Percentiles rank a stretch among this genome's conserved stretches.
phyloP scores from a whole-genome alignment of 2,113 vertebrate species.

The Burhinus bistriatus region DNA sequence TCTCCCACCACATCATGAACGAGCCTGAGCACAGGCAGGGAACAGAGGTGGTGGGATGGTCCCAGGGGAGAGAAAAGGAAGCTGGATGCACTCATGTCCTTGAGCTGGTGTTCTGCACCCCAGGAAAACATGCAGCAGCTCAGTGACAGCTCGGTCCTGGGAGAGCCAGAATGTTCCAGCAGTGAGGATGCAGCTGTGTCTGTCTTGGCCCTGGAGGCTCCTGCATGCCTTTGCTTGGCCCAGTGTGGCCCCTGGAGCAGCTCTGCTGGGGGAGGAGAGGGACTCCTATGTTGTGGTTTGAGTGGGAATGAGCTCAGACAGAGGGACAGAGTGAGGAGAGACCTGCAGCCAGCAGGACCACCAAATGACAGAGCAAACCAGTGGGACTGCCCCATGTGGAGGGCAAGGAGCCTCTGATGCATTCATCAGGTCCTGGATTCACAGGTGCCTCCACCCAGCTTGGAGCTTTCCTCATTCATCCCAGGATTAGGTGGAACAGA shows the following conservation, averaged over 20 bases:
- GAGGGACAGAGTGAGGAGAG: neutral
- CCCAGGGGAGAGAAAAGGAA: neutral
- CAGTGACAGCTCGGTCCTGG: neutral
- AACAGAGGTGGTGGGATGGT: neutral
- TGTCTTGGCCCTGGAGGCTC: neutral
- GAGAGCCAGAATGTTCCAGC: neutral
- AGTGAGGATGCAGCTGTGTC: fast-evolving
- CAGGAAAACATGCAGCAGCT: neutral
- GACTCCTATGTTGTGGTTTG: fast-evolving
- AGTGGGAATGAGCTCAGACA: neutral
- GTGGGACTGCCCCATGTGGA: fast-evolving
- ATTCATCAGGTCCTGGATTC: neutral
- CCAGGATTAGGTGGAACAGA: neutral
- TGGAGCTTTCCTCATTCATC: neutral
- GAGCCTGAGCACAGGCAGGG: neutral
- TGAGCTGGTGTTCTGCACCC: neutral
- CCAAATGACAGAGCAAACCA: neutral
- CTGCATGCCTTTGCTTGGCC: neutral
- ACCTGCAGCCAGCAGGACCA: neutral
- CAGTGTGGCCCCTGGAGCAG: fast-evolving
- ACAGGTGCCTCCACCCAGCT: fast-evolving
- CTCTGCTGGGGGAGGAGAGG: neutral
- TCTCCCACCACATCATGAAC: neutral
- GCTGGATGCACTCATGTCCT: neutral
- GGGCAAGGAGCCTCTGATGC: neutral